Evolutionary conservation across 1,140 invertebrate species (phyloP), one percentile per base, ranked within the genome.

Genomic region (Prorops nasuta): DNA sequence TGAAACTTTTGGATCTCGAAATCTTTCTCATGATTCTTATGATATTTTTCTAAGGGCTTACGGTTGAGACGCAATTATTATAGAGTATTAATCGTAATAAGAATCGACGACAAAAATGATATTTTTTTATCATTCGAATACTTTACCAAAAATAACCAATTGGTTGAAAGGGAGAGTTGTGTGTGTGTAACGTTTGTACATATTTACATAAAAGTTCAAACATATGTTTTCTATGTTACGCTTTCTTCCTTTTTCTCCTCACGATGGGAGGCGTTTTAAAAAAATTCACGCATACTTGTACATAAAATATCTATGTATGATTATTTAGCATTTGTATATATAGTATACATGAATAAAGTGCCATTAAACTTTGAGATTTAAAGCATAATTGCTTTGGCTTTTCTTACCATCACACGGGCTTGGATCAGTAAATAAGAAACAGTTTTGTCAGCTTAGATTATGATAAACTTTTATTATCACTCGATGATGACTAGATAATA

Each of bases 391-490:
- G 24, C 24, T 28, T 10, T 6, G 4, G 10, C 24, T 10, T 28
- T 6, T 10, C 24, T 10, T 6, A 28, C 4, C 4, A 28, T 28
- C 24, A 28, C 24, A 28, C 7, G n/a, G n/a, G n/a, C 16, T 6
- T 14, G 3, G 20, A 37, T 12, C 7, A 14, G n/a, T 37, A 36
- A 21, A 17, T 6, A n/a, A 16, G 28, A 36, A 21, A 14, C 18
- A 17, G 34, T 8, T 4, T 35, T 35, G n/a, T 18, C 32, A 18
- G 7, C 37, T 42, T 67, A 64, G 64, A 67, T 74, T 74, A 72
- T 67, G 66, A 72, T 70, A 68, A 74, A 70, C 68, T 68, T 72
- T 72, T 74, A 72, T 74, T 74, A 74, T 72, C 70, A 71, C 67
- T 70, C 64, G 63, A 67, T n/a, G 24, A 28, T 74, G 70, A 72